Base-by-base conservation (phyloP, 1,140 invertebrate species). In the Drosophila kanapiae region DNA sequence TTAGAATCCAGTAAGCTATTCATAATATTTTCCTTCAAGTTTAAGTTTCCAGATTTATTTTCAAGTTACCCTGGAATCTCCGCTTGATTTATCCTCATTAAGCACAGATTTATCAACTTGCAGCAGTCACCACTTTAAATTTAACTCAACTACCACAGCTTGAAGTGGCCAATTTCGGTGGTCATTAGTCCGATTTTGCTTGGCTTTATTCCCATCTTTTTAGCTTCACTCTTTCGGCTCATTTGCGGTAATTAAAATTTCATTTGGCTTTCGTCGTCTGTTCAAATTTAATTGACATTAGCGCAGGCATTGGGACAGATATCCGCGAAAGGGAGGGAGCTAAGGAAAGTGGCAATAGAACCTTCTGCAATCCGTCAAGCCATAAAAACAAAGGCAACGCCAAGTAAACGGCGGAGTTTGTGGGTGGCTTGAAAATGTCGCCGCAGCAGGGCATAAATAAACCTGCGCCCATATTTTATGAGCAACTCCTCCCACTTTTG, bases 181-280 rank as follows among this genome's bases (percentile, higher is more conserved):
- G 42, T 49, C 68, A 81, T 85, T 85, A 79, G 49, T 74, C 37
- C 13, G 53, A 45, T 45, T 45, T 77, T 14, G 49, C n/a, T 54
- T 23, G 33, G n/a, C 64, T 40, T 56, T 54, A 54, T 14, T 67
- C 7, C 33, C 40, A 29, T 35, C 42, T n/a, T 27, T 11, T 38
- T n/a, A 1, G 16, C 31, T 27, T 23, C 18, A 27, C 29, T 49
- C 29, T 51, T 61, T 47, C 33, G 60, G 62, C 80, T 81, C 85
- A 88, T 88, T 88, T 88, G 78, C 84, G 85, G 85, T 88, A 90
- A 88, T 88, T 88, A 88, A 90, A 88, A 70, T 90, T 88, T 81
- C 85, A 88, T 88, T 90, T 84, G 51, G 65, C 62, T 48, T 29
- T 67, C 84, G 60, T 75, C 64, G 62, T 84, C 62, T 64, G 85